phyloP scores from a whole-genome alignment of 2,113 vertebrate species.

The Polypterus senegalus region DNA sequence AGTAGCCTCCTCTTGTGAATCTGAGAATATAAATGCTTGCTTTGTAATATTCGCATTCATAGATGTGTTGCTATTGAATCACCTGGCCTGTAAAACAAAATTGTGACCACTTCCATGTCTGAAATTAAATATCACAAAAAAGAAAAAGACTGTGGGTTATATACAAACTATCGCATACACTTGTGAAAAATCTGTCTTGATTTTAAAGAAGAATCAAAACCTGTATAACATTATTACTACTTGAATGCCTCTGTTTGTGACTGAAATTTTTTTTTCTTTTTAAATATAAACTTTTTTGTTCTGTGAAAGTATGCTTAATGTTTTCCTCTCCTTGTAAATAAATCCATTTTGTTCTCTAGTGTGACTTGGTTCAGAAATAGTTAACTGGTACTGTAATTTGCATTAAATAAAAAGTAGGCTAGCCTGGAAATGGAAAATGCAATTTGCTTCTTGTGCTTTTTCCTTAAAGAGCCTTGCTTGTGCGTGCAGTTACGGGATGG shows the following conservation, averaged over 20 bases:
- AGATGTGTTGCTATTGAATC: constrained; percentile 70
- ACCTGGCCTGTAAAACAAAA: constrained; percentile 60
- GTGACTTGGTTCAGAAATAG: constrained; percentile 93
- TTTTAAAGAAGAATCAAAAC: constrained; percentile 75
- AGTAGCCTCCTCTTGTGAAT: constrained; percentile 58
- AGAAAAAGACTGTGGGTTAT: constrained; percentile 48
- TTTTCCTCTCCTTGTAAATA: constrained; percentile 82
- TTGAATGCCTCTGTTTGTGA: constrained; percentile 98
- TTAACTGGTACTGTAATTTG: constrained; percentile 99
- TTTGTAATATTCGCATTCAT: constrained; percentile 77
- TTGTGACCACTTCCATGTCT: constrained; percentile 62
- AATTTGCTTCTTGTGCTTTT: constrained; percentile 1
- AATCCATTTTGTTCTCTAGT: constrained; percentile 83
- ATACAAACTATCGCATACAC: constrained; percentile 53
- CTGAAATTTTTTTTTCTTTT: constrained; percentile 82
- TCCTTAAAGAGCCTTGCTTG: background rate
- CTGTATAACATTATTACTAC: constrained; percentile 98
- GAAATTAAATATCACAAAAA: constrained; percentile 46
- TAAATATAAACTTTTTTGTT: constrained; percentile 70
- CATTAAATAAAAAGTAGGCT: constrained; percentile 99
- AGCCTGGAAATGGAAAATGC: constrained; percentile 82
- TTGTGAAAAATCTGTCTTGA: constrained; percentile 59
- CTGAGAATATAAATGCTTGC: constrained; percentile 64
- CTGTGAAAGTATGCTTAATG: constrained; percentile 94
- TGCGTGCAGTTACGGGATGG: too few relatives aligned